Evolutionary conservation across 2,888 invertebrate species (phyloP).

Genomic region (Drosophila macrospina): DNA sequence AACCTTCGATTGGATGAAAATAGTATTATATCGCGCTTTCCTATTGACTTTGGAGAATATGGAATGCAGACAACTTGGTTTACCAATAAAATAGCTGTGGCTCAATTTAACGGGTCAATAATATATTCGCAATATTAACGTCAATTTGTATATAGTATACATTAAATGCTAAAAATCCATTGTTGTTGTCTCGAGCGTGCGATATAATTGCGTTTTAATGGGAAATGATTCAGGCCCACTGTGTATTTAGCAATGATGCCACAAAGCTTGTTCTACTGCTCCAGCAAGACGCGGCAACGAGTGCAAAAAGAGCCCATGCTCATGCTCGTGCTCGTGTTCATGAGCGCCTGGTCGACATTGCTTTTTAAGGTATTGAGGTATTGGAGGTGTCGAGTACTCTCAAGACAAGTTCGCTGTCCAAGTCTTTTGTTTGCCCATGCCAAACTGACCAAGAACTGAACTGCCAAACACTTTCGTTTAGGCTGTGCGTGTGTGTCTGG

Average conservation of each 20-base stretch:
- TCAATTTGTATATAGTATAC: not conserved
- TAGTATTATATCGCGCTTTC: constrained; percentile 28
- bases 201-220: not conserved
- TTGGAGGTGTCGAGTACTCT: constrained; percentile 57
- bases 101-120: constrained; percentile 11
- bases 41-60: constrained; percentile 43
- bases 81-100: not conserved
- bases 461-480: constrained; percentile 69
- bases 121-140: not conserved
- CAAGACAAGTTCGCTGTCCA: constrained; percentile 70
- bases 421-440: constrained; percentile 68
- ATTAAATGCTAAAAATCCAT: no score
- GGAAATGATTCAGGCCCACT: not conserved
- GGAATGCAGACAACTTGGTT: constrained; percentile 37
- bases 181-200: not conserved
- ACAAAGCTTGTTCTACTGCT: constrained; percentile 42
- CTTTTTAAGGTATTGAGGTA: constrained; percentile 80
- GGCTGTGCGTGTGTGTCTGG: constrained; percentile 22
- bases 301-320: constrained; percentile 7
- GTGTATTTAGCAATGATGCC: not conserved
- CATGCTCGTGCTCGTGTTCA: constrained; percentile 32
- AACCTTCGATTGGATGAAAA: constrained; percentile 5
- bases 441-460: constrained; percentile 53
- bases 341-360: constrained; percentile 73
- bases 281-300: constrained; percentile 43